Base-by-base conservation (phyloP, 2,888 invertebrate species). In the Gymnocheta viridis region DNA sequence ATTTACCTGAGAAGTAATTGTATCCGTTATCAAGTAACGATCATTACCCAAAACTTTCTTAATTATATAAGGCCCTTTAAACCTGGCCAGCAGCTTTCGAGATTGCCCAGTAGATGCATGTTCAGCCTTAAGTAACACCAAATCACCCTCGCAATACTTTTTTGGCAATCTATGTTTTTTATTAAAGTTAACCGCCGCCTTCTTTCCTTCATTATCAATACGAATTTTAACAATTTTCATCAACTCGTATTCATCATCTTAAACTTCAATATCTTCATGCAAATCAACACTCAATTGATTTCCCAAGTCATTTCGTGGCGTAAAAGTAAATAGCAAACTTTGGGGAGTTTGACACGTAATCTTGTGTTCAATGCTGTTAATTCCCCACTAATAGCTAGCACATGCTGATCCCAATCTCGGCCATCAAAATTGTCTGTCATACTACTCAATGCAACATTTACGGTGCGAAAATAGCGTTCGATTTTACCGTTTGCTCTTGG, bases 341-440 rank as follows among this genome's bases (percentile, higher is more conserved):
- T 85, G 82, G n/a, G 85, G 77, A 1, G 85, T 76, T 32, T 69
- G 35, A 2, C 70, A 47, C 0, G 86, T 84, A 1, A 83, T 51
- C 14, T 35, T 32, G 12, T 82, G 79, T n/a, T 74, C 47, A 14
- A 82, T 67, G 2, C 54, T 82, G 29, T 86, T 82, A 2, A 85
- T 41, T 10, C 82, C 67, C 73, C 79, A 82, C 49, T 86, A 17
- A 84, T 66, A 9, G 79, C 80, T 22, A 49, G 29, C 4, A 81
- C 38, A 29, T 85, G 62, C 6, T 82, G 64, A 14, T 86, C 83
- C 85, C 86, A 86, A 64, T 84, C 82, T 9, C 62, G 47, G 2
- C 79, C 80, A 49, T 84, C 72, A 47, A 35, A 5, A 56, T 67
- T 56, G 3, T 67, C 62, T 6, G 78, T n/a, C n/a, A n/a, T 64